phyloP scores from a whole-genome alignment of 2,888 invertebrate species.

The Ichneumoninae sp. region DNA sequence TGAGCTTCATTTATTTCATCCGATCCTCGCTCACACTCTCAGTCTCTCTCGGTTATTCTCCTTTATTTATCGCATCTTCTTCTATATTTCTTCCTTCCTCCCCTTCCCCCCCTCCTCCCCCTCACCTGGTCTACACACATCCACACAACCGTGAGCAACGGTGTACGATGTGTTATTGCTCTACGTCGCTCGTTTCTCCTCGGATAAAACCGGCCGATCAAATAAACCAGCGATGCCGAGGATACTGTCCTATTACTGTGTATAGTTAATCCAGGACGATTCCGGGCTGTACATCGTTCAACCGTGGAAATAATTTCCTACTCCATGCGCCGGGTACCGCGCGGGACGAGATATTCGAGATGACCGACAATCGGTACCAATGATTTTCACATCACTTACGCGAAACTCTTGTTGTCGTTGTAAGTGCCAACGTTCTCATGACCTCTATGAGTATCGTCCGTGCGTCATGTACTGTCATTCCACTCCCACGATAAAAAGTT shows the following conservation, averaged over 20 bases:
- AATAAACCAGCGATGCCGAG: constrained; percentile 56
- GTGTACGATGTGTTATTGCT: constrained; percentile 49
- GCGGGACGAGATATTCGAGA: constrained; percentile 29
- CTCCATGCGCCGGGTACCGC: neutral
- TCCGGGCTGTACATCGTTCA: constrained; percentile 17
- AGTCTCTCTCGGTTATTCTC: constrained; percentile 43
- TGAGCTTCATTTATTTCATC: constrained; percentile 78
- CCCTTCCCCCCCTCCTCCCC: neutral
- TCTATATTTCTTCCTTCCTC: constrained; percentile 45
- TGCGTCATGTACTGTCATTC: no score
- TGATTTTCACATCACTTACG: neutral
- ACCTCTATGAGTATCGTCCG: no score
- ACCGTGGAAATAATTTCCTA: constrained; percentile 48
- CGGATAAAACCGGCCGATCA: constrained; percentile 51
- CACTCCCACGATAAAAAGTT: no score
- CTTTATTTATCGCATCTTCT: constrained; percentile 61
- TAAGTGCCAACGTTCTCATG: no score
- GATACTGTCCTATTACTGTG: neutral
- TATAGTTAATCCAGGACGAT: constrained; percentile 14
- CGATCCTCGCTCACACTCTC: constrained; percentile 62
- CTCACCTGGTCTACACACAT: constrained; percentile 10
- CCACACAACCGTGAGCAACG: neutral
- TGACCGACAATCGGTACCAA: constrained; percentile 44
- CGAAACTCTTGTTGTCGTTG: neutral
- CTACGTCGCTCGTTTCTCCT: constrained; percentile 54